Evolutionary conservation across 2,888 invertebrate species (phyloP).

Genomic region (Metopia argyrocephala): DNA sequence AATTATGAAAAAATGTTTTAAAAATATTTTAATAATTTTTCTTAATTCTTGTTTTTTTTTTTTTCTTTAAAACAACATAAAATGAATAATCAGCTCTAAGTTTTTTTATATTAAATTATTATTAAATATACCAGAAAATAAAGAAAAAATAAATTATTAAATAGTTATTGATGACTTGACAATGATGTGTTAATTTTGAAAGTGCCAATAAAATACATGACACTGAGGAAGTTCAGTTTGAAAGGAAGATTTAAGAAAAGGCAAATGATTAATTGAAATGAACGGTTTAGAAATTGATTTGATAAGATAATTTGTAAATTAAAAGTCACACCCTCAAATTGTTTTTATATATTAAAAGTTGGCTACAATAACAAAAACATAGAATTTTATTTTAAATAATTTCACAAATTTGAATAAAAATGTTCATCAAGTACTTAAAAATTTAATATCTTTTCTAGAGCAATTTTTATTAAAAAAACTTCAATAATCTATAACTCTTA

Average conservation of each 20-base stretch:
- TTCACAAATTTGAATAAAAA: no score
- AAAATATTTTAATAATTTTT: no score
- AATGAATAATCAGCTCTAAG: not conserved
- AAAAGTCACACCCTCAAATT: no score
- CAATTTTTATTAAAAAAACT: no score
- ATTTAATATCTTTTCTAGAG: no score
- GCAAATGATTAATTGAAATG: not conserved
- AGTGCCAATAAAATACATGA: not conserved
- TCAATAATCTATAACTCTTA: no score
- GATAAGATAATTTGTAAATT: not conserved
- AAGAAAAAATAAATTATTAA: not conserved
- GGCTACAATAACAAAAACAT: no score
- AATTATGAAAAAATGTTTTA: no score
- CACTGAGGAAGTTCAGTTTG: not conserved
- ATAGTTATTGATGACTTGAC: conserved; percentile 20
- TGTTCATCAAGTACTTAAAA: no score
- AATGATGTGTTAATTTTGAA: not conserved
- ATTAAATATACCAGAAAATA: not conserved
- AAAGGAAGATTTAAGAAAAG: not conserved
- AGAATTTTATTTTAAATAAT: no score
- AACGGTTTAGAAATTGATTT: not conserved
- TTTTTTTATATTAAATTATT: not conserved
- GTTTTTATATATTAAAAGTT: no score
- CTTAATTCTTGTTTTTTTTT: no score
- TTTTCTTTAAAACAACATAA: not conserved